Evolutionary conservation across 2,113 vertebrate genomes (phyloP).

Genomic region (Bambusicola thoracicus): DNA sequence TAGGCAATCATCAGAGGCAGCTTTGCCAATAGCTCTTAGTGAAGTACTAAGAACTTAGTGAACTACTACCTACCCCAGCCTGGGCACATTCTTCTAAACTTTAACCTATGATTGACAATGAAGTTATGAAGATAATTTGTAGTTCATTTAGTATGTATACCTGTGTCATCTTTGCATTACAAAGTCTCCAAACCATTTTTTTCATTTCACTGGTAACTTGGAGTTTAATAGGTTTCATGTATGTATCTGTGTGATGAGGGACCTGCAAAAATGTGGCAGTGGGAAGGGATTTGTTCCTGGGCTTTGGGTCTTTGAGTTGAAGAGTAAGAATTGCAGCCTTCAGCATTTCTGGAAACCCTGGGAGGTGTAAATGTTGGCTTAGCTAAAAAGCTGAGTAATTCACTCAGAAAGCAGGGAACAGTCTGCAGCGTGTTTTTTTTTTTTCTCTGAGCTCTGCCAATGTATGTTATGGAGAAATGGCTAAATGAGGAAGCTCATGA

Average conservation of each 20-base stretch:
- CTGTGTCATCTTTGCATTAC: background rate
- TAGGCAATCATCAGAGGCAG: background rate
- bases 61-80: background rate
- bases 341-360: conserved; percentile 56
- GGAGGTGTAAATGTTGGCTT: conserved; percentile 33
- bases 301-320: background rate
- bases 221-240: background rate
- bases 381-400: conserved; percentile 67
- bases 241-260: background rate
- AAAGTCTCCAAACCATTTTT: background rate
- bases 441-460: conserved; percentile 17
- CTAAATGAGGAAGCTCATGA: conserved; percentile 69
- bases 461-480: conserved; percentile 65
- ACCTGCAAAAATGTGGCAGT: background rate
- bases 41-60: background rate
- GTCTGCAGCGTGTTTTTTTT: background rate
- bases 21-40: background rate
- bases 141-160: background rate
- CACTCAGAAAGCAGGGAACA: conserved; percentile 53
- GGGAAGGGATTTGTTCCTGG: background rate
- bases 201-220: background rate
- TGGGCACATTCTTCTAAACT: background rate
- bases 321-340: conserved; percentile 42
- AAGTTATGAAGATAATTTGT: background rate
- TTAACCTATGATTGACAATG: background rate